These are phyloP conservation scores for Sisyra terminalis DNA, from an alignment of 2,888 invertebrate genomes.

Conservation along the genomic window DNA sequence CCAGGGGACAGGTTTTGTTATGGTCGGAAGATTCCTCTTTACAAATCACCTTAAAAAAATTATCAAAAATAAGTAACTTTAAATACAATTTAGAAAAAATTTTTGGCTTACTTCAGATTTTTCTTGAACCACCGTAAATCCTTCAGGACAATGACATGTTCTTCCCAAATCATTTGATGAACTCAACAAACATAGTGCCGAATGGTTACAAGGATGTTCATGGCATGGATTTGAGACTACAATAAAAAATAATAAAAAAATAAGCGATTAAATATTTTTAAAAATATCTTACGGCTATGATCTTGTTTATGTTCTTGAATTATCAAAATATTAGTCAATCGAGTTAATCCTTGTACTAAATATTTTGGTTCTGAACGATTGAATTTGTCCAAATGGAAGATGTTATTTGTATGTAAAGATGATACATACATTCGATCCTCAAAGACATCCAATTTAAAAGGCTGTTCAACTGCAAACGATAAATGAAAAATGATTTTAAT, in stretches of 20 bases:
- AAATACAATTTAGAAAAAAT: not conserved
- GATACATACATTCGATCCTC: slow-evolving; percentile 53
- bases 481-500: too few species aligned
- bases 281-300: slow-evolving; percentile 15
- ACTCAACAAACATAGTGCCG: slow-evolving; percentile 38
- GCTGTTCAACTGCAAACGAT: slow-evolving; percentile 34
- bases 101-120: slow-evolving; percentile 13
- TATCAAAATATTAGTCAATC: slow-evolving; percentile 47
- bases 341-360: slow-evolving; percentile 34
- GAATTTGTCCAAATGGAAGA: slow-evolving; percentile 49
- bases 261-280: not conserved
- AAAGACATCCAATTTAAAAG: slow-evolving; percentile 55
- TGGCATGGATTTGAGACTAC: slow-evolving; percentile 40
- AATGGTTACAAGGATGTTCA: slow-evolving; percentile 37
- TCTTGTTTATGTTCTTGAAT: slow-evolving; percentile 48
- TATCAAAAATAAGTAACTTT: not conserved
- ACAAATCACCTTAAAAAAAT: not conserved
- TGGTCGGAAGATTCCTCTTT: not conserved
- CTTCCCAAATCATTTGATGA: slow-evolving; percentile 14
- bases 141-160: slow-evolving; percentile 40
- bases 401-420: slow-evolving; percentile 41
- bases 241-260: not conserved
- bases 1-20: slow-evolving; percentile 28
- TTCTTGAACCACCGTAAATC: slow-evolving; percentile 22
- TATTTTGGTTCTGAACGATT: slow-evolving; percentile 37